These are phyloP conservation scores for Limnephilus lunatus DNA, from an alignment of 2,888 invertebrate species.

Conservation along the genomic window DNA sequence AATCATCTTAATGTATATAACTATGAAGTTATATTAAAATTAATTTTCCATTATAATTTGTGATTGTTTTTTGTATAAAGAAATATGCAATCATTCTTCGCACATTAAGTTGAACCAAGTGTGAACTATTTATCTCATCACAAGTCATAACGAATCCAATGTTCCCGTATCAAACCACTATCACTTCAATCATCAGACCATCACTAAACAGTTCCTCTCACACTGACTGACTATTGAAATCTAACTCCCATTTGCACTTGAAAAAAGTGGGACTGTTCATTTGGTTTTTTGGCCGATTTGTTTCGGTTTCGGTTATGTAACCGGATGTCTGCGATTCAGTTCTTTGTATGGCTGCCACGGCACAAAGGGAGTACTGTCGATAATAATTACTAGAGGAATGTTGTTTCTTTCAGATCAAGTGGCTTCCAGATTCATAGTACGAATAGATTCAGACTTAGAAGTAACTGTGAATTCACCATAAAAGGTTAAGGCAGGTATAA, in stretches of 20 bases:
- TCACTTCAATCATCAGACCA: background rate
- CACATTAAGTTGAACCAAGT: background rate
- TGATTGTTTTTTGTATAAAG: too few species aligned
- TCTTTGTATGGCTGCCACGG: background rate
- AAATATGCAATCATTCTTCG: background rate
- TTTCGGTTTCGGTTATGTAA: constrained; percentile 16
- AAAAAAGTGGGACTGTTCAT: background rate
- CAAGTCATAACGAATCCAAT: background rate
- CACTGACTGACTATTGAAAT: background rate
- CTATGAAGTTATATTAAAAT: too few species aligned
- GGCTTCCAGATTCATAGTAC: background rate
- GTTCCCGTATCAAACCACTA: background rate
- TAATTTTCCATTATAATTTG: too few species aligned
- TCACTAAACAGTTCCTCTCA: background rate
- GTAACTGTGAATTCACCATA: background rate
- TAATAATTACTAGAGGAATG: constrained; percentile 17
- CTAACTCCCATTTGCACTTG: background rate
- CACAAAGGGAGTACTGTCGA: constrained; percentile 19
- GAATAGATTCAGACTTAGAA: background rate
- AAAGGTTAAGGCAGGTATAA: background rate
- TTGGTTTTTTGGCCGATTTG: constrained; percentile 8
- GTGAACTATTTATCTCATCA: background rate
- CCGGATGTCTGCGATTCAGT: constrained; percentile 36
- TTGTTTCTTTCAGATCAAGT: background rate
- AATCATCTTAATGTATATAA: too few species aligned